A percentile compares a stretch with the other conserved stretches of the same genome.
phyloP scores from a whole-genome alignment of 2,113 vertebrate species.

The Notarius lentiginosus region DNA sequence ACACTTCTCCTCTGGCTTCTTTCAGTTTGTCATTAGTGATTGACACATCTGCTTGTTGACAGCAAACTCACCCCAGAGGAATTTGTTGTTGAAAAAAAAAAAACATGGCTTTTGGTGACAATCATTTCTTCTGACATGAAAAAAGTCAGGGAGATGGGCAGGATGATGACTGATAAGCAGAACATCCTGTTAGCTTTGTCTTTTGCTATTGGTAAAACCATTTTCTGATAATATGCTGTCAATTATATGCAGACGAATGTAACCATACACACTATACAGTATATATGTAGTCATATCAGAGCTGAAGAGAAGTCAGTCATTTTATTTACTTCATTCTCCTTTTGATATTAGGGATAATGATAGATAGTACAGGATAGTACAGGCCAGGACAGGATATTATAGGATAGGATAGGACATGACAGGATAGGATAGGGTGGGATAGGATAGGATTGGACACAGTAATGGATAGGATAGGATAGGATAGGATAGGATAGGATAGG shows the following conservation, averaged over 20 bases:
- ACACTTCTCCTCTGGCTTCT: not conserved
- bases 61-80: conserved; percentile 11
- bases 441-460: not conserved
- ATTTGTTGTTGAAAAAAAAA: conserved; percentile 17
- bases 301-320: not conserved
- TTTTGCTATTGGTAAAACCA: not conserved
- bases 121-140: conserved; percentile 17
- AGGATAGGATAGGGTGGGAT: not conserved
- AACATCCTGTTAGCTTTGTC: not conserved
- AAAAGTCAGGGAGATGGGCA: not conserved
- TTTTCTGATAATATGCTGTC: conserved; percentile 12
- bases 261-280: not conserved
- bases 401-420: not conserved
- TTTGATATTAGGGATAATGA: no score
- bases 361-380: not conserved
- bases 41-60: conserved; percentile 32
- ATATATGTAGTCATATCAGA: not conserved
- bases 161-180: conserved; percentile 18
- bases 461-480: not conserved
- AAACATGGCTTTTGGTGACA: not conserved
- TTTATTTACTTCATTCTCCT: not conserved
- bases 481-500: not conserved
- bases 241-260: conserved; percentile 1
- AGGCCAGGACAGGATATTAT: not conserved
- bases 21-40: conserved; percentile 31